Evolutionary conservation across 2,888 invertebrate genomes (phyloP).

Genomic region (Biston betularia): DNA sequence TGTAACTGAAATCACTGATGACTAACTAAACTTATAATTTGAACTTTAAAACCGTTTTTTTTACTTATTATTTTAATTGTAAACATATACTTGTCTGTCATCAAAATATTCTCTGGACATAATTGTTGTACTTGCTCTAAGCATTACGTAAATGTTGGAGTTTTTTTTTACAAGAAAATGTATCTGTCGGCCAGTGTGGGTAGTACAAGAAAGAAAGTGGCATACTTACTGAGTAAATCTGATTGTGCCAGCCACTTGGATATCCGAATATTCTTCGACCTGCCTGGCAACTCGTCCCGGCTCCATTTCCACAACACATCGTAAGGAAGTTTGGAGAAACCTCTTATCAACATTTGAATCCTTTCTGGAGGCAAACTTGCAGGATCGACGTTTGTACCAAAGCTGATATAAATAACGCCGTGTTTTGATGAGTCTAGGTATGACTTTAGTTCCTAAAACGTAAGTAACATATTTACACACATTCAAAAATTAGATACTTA

Average conservation of each 20-base stretch:
- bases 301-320: constrained; percentile 70
- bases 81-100: no score
- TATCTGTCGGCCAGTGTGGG: no score
- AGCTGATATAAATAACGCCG: constrained; percentile 66
- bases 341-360: constrained; percentile 55
- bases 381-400: constrained; percentile 63
- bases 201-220: no score
- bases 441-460: constrained; percentile 58
- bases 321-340: constrained; percentile 61
- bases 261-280: constrained; percentile 59
- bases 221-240: constrained; percentile 57
- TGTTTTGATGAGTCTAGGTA: constrained; percentile 61
- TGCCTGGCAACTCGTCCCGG: constrained; percentile 56
- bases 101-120: no score
- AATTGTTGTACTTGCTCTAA: no score
- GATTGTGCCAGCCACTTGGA: constrained; percentile 68
- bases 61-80: no score
- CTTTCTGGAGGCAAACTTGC: constrained; percentile 53
- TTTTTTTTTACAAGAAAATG: no score
- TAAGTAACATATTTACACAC: neutral
- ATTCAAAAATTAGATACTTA: no score
- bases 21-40: no score
- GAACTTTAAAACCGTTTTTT: no score
- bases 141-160: no score
- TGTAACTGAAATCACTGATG: no score